Base-by-base conservation (phyloP, 2,888 invertebrate species). In the Euplagia quadripunctaria region DNA sequence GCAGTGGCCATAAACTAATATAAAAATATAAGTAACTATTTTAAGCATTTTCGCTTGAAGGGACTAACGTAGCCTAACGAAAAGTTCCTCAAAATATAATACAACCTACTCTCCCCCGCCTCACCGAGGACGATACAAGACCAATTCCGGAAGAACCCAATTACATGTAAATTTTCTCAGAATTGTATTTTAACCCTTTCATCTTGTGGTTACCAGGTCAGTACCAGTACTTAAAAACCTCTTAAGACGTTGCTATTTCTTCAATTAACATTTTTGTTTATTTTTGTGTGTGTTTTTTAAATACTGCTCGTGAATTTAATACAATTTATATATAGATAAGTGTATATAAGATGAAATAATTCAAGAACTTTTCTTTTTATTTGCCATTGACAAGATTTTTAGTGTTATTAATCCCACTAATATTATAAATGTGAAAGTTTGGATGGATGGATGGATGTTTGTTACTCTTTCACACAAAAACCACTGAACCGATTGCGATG, bases 121-220 rank as follows among this genome's bases (percentile, higher is more conserved):
- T 0, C 11, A 7, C 20, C 58, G 58, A 20, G 58, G 14, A 61
- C 14, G 20, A 61, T 41, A 61, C 46, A 31, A 46, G 4, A 64
- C 41, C 42, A 31, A 70, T 61, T 66, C 43, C 52, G 63, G 66
- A 66, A 66, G 61, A 73, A 41, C 64, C 70, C 74, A 64, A 74
- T 74, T 74, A 74, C 63, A 70, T 70, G 74, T 52, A 64, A 74
- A 74, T 74, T 51, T 70, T 6, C 16, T 12, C 43, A 9, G 20
- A 16, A 70, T 74, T 58, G 58, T 61, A 20, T 49, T 68, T 43
- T 61, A 76, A 81, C 68, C 72, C 81, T 79, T 72, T 82, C 49
- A 74, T 64, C 2, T 51, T 17, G 72, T 42, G 75, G 73, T 72
- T 52, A 66, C 41, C 51, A 67, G 75, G 72, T 2, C 41, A 12